A percentile compares a stretch with the other conserved stretches of the same genome.
phyloP scores from a whole-genome alignment of 1,140 invertebrate genomes.

The Euwallacea similis region DNA sequence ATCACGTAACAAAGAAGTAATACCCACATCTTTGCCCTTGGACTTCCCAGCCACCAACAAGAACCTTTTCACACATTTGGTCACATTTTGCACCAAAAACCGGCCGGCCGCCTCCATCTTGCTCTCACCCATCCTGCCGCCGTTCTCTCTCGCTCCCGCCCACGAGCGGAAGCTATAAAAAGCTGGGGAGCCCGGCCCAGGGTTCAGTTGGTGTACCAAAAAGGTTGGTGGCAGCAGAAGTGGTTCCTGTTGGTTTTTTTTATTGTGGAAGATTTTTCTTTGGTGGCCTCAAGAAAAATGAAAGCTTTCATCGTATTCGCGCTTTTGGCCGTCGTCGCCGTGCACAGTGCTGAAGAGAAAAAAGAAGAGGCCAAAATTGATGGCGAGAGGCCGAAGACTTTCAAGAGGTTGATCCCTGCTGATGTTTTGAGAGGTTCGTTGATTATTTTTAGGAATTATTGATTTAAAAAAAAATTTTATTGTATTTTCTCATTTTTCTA shows the following conservation, averaged over 20 bases:
- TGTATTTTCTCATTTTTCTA: neutral
- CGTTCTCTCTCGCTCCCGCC: slow-evolving; percentile 13
- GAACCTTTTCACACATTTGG: too few relatives aligned
- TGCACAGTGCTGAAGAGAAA: slow-evolving; percentile 60
- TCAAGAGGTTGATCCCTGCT: slow-evolving; percentile 78
- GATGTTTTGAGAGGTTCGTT: slow-evolving; percentile 79
- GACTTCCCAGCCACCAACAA: too few relatives aligned
- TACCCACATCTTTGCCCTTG: too few relatives aligned
- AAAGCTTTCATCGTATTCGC: slow-evolving; percentile 34
- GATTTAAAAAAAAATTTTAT: neutral
- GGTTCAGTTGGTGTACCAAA: slow-evolving; percentile 25
- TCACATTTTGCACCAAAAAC: too few relatives aligned
- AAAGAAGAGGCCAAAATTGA: slow-evolving; percentile 55
- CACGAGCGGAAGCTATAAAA: slow-evolving; percentile 24
- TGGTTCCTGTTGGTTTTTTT: slow-evolving; percentile 1
- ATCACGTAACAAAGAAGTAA: too few relatives aligned
- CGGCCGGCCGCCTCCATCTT: neutral
- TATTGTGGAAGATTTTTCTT: neutral
- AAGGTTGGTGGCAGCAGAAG: slow-evolving; percentile 11
- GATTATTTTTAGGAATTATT: slow-evolving; percentile 1
- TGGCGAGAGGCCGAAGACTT: slow-evolving; percentile 65
- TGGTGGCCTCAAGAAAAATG: slow-evolving; percentile 23
- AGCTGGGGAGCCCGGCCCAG: neutral
- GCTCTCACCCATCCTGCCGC: slow-evolving; percentile 1
- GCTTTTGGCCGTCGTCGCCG: slow-evolving; percentile 29